These are phyloP conservation scores for Thelaira solivaga DNA, from an alignment of 2,888 invertebrate species.

Conservation along the genomic window DNA sequence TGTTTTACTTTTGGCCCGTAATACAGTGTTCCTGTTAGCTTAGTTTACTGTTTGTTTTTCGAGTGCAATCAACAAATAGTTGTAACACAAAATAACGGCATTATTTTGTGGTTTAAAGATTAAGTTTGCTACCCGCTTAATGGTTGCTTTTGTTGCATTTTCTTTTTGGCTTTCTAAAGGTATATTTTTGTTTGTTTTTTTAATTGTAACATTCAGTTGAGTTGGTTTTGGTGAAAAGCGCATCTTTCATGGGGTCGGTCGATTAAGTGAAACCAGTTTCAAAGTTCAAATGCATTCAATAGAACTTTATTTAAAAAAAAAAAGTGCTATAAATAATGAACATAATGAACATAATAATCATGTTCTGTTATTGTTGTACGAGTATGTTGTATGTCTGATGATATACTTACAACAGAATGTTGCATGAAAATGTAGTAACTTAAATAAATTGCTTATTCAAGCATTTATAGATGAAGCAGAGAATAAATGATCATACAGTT, in stretches of 20 bases:
- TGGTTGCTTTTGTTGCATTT: not conserved
- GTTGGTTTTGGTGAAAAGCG: slow-evolving; percentile 18
- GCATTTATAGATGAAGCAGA: slow-evolving; percentile 15
- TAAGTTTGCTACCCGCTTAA: slow-evolving; percentile 17
- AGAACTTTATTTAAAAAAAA: slow-evolving; percentile 24
- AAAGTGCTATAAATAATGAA: not conserved
- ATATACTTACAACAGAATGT: too few species aligned
- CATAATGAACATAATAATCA: not conserved
- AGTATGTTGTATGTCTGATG: too few species aligned
- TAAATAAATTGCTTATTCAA: slow-evolving; percentile 43
- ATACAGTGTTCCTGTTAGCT: slow-evolving; percentile 1
- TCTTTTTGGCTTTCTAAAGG: not conserved
- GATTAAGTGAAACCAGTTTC: slow-evolving; percentile 59
- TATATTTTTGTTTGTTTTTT: not conserved
- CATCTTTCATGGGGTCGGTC: slow-evolving; percentile 59
- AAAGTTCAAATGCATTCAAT: slow-evolving; percentile 49
- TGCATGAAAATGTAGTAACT: not conserved
- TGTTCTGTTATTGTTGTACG: not conserved
- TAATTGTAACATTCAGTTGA: slow-evolving; percentile 33
- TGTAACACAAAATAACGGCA: slow-evolving; percentile 47
- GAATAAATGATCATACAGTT: not conserved
- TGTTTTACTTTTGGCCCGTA: not conserved
- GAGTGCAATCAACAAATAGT: slow-evolving; percentile 17
- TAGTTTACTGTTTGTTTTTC: slow-evolving; percentile 6
- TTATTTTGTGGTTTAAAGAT: slow-evolving; percentile 55